Base-by-base conservation (phyloP, 1,140 invertebrate species). In the Sycophila sp. region DNA sequence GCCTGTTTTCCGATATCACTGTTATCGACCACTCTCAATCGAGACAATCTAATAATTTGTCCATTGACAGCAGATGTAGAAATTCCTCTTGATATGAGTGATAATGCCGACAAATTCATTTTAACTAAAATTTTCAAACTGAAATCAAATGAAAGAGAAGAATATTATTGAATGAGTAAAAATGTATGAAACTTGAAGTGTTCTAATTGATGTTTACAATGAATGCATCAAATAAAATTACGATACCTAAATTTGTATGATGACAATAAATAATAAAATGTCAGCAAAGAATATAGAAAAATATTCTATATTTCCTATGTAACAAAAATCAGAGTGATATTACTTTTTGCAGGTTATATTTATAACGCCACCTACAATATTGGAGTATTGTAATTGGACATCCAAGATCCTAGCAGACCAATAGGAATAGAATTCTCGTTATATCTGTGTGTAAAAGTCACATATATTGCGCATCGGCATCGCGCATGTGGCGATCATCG, bases 1-100 rank as follows among this genome's bases (percentile, higher is more conserved):
- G 97, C 96, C 81, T 93, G 88, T 83, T 95, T 97, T 26, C 98
- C 98, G 72, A 99, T 91, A 75, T 93, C 91, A 70, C 96, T 98
- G 81, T 99, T 99, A 83, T 99, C 98, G 2, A 99, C 97, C 19
- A 98, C 95, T 79, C 96, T 88, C 11, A 98, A 85, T 67, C 95
- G 85, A 17, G 94, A 90, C 60, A 96, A 75, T 81, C 92, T 90
- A 36, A 88, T 87, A 42, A 94, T 91, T 83, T 93, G 89, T 81
- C 87, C 89, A 64, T 85, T 81, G 63, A 82, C 77, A 13, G 87
- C 63, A 10, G 91, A 88, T 19, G 90, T 89, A 78, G 91, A 90
- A 74, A 94, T 84, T 17, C 77, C 81, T 72, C 82, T 80, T 13
- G 73, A 73, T 19, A 45, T 17, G 51, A 75, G 56, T 53, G 62